Conservation (phyloP, 2,888 invertebrate species). For the Clepsis dumicolana region DNA sequence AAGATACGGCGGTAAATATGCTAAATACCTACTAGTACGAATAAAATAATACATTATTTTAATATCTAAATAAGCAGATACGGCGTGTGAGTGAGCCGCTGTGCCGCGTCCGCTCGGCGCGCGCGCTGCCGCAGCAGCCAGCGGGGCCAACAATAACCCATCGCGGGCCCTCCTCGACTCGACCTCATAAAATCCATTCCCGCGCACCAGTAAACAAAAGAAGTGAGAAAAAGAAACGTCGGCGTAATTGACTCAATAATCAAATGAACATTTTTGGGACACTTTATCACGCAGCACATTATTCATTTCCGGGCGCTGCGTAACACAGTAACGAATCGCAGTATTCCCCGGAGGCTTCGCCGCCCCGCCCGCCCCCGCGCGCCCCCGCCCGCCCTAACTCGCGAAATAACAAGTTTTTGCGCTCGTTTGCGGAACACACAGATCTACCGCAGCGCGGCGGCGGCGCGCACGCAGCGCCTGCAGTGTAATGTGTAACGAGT, state of each 20-base stretch:
- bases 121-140: neutral
- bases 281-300: constrained; percentile 41
- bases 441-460: constrained; percentile 27
- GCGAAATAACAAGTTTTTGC: constrained; percentile 39
- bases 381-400: neutral
- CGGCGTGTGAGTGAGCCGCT: too few species aligned
- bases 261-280: constrained; percentile 39
- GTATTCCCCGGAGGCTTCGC: constrained; percentile 7
- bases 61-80: too few species aligned
- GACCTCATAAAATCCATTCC: constrained; percentile 7
- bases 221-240: constrained; percentile 14
- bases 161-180: neutral
- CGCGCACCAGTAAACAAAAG: constrained; percentile 16
- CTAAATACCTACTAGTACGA: neutral
- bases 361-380: neutral
- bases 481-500: neutral
- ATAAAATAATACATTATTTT: too few species aligned
- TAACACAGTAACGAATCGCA: constrained; percentile 33
- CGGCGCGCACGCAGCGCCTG: neutral
- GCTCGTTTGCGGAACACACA: constrained; percentile 31
- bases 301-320: constrained; percentile 41
- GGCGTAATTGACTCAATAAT: constrained; percentile 38
- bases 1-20: neutral
- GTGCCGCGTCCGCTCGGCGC: neutral
- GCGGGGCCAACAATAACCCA: neutral